Base-by-base conservation (phyloP, 2,888 invertebrate genomes). In the Furcula furcula region DNA sequence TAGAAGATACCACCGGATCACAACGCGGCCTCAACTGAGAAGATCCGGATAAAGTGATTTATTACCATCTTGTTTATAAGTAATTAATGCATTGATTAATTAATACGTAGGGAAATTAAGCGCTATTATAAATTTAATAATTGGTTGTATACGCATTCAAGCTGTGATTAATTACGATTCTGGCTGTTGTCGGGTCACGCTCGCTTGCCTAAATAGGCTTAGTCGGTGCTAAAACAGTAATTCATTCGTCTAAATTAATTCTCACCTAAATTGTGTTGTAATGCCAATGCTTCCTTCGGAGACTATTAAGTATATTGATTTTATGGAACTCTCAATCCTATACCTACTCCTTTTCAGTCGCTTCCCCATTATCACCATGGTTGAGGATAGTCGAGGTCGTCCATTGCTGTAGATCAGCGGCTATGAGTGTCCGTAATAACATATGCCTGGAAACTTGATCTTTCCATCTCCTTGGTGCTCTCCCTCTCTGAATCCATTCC, bases 121-220 rank as follows among this genome's bases (percentile, higher is more conserved):
- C 30, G 32, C 15, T 34, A 12, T 32, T 38, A 37, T 41, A 34
- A 38, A 42, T 37, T 30, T 36, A 10, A 26, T 39, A 42, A 48
- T 53, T 40, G 45, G 31, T 30, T 38, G 7, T 35, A 30, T 31
- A 40, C 45, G 26, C 41, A 41, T 31, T 40, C 29, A 40, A 20
- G 29, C 23, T 12, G 37, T 52, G 55, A 57, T 57, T 47, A 55
- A 56, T 57, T 32, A 22, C 37, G 12, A 29, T 46, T 35, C 27
- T 30, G 27, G 22, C 29, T 28, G 36, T 40, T 34, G 34, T 37
- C 30, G 36, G 40, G 29, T 45, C 16, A 31, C 40, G 44, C 36
- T 49, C 29, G 34, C 18, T 40, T 45, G 42, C 31, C 11, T 18
- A 45, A 44, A 37, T 38, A 42, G 33, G 30, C 33, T 26, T 31